Evolutionary conservation across 1,140 invertebrate genomes (phyloP), one percentile per base, ranked within the genome.

Genomic region (Temnothorax longispinosus): DNA sequence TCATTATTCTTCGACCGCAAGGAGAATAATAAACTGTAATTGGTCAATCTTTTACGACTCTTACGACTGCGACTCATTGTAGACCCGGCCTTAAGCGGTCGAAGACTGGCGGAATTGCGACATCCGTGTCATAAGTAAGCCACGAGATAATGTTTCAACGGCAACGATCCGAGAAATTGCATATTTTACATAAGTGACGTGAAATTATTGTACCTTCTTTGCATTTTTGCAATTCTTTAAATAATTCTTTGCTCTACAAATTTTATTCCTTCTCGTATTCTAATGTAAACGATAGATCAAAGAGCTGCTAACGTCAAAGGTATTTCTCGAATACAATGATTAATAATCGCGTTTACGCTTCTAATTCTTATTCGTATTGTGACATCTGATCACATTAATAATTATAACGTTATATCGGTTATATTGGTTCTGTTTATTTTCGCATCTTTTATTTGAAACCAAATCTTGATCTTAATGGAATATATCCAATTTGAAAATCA

Each of bases 401-500:
- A n/a, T 81, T 15, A 15, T n/a, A 47, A 65, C 1, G 0, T 18
- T n/a, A 32, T 32, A 64, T 18, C 13, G 8, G 18, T 38, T 67
- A 8, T 10, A 13, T 41, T 7, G n/a, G 15, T 56, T 32, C 38
- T 44, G 62, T 2, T 13, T 13, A 71, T 71, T 71, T 44, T 58
- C 11, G 32, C 6, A 56, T 47, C 11, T 54, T 11, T 32, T 3
- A 81, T 60, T 81, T 56, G 62, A 35, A 27, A 21, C 3, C 1
- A 82, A 47, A 82, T 72, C 38, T 32, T 8, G n/a, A 82, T 72
- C 27, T n/a, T 13, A 21, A 54, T 72, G 38, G 52, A 38, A 44
- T 81, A 58, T 58, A 82, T 47, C 41, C 27, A 82, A 72, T 82
- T 72, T 58, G 65, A 35, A 44, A 72, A 58, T 47, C 18, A 27